These are phyloP conservation scores for Dreissena polymorpha DNA, from an alignment of 1,140 invertebrate species.

Conservation along the genomic window DNA sequence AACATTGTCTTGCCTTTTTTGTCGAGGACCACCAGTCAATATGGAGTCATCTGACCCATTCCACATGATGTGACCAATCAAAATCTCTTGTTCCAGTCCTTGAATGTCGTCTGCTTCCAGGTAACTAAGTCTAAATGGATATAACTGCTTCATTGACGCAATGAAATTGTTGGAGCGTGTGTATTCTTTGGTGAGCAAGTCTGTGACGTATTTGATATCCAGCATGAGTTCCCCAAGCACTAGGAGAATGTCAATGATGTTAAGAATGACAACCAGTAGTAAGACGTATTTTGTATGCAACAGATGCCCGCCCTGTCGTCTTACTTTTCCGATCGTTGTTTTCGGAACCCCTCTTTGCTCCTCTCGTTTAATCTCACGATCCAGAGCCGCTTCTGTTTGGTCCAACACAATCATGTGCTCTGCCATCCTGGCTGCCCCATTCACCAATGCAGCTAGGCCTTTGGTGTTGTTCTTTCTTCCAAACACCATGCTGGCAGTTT, in stretches of 20 bases:
- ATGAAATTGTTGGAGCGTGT: constrained; percentile 41
- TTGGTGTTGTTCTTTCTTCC: too few relatives aligned
- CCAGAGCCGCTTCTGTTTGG: constrained; percentile 63
- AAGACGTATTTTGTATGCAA: constrained; percentile 64
- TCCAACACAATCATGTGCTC: constrained; percentile 58
- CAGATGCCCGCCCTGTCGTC: constrained; percentile 56
- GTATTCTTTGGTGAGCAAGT: constrained; percentile 47
- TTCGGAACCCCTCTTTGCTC: constrained; percentile 51
- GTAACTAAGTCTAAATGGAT: constrained; percentile 23
- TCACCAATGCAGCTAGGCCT: constrained; percentile 50
- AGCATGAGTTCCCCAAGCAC: constrained; percentile 66
- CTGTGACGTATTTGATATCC: constrained; percentile 65
- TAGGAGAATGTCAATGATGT: constrained; percentile 64
- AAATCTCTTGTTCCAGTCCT: constrained; percentile 27
- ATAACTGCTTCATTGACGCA: constrained; percentile 39
- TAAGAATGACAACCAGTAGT: constrained; percentile 62
- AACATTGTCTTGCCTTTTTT: too few relatives aligned
- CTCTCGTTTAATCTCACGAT: constrained; percentile 60
- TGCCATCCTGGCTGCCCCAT: constrained; percentile 67
- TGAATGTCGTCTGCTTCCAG: constrained; percentile 24
- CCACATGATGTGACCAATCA: constrained; percentile 48
- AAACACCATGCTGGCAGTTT: too few relatives aligned
- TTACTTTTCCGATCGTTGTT: constrained; percentile 57
- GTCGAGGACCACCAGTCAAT: too few relatives aligned
- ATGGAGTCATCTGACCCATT: background rate